Evolutionary conservation across 2,113 vertebrate species (phyloP), one percentile per base, ranked within the genome.

Genomic region (Pollimyrus isidori): DNA sequence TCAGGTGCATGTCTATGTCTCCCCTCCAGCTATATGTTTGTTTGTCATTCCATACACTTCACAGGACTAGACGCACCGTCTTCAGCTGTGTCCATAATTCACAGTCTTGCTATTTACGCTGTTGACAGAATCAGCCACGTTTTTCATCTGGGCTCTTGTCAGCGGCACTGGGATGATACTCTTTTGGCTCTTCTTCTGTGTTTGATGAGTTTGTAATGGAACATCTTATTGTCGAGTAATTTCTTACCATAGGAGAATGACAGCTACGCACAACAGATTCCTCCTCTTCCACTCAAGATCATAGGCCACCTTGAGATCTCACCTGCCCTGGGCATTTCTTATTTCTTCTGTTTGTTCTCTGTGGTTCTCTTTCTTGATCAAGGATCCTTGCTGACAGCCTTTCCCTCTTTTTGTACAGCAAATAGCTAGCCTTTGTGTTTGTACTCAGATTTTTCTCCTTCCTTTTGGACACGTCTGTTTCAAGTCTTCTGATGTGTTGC

Each of bases 271-370:
- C 6, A 13, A 15, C 48, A 35, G 23, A 53, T 11, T 35, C 30
- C 26, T 53, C 50, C 56, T 52, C 85, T 53, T 53, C 85, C 42
- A 53, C 11, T 53, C 7, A 30, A 56, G 52, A 87, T 87, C 85
- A 86, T 86, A n/a, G 84, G 39, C 53, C 52, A 85, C 23, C 52
- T 65, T 62, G 89, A 85, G 21, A 89, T 83, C 42, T 58, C 86
- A 45, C 80, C 50, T 65, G 80, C 52, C 76, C 80, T 11, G 9
- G 85, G 89, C 80, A 83, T 13, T 86, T 53, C 45, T 53, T 85
- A 9, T 46, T 35, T 4, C 15, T 62, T 53, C 58, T 85, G n/a
- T 58, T 52, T 80, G 46, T 39, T 48, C 26, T 83, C 69, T 83
- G 6, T 50, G 21, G 88, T 39, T 83, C 21, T 13, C 52, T 53